Evolutionary conservation across 2,888 invertebrate genomes (phyloP), one percentile per base, ranked within the genome.

Genomic region (Germaria angustata): DNA sequence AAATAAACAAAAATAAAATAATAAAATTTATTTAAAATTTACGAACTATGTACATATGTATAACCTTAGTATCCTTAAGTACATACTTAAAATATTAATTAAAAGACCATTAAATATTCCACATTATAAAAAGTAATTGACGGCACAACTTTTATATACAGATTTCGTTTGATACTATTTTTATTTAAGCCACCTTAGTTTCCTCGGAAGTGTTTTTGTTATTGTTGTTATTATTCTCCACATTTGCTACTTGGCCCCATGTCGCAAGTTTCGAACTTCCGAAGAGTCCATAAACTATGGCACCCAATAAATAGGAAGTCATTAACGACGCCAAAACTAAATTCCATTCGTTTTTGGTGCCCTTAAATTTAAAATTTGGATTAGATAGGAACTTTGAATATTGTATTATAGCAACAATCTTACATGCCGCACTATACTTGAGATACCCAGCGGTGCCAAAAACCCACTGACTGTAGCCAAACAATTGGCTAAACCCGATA

Each of bases 401-500:
- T 11, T 20, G 20, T 22, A 4, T 4, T 0, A 3, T 22, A 11
- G 5, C 1, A 17, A 49, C 13, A 1, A 53, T 69, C 80, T 73
- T 53, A 85, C 84, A 20, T 77, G 59, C 8, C 39, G 51, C 6
- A 83, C 81, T 55, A 85, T 71, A 53, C 91, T 91, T 2, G 91
- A 89, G 32, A 92, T 89, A 2, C 89, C 84, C 0, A 89, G 82
- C 0, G 92, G 92, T 3, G 91, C 88, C 2, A 91, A 57, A 80
- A 92, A 90, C 9, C 92, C 92, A 44, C 91, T 89, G 2, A 91
- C 80, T 17, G 91, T 90, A 1, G 90, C 92, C 68, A 91, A 85
- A 15, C 91, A 90, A 77, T 92, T 92, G 36, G 91, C 89, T n/a
- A 92, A 85, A 1, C 92, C 92, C 2, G 91, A 91, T 9, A 92